Base-by-base conservation (phyloP, 2,797 vertebrate species). In the Florisuga fusca region DNA sequence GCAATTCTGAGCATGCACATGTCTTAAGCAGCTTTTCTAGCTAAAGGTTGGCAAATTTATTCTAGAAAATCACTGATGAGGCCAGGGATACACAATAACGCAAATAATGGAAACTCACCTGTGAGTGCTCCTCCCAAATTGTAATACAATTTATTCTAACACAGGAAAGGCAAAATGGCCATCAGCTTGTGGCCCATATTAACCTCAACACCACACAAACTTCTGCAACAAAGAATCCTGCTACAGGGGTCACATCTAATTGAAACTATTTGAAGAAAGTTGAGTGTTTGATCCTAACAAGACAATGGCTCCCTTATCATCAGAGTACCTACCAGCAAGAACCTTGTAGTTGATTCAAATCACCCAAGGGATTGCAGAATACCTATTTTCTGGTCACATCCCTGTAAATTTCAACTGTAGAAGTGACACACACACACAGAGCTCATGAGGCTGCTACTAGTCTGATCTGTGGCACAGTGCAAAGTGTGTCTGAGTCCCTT, bases 91-190 rank as follows among this genome's bases (percentile, higher is more conserved):
- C 58, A 25, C 2, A 50, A 54, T 27, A 90, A 50, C 3, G 15
- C 7, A 80, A 43, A 57, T 3, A 84, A 62, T 72, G 66, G 91
- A 88, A 96, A 93, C 11, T 85, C 87, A 96, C 73, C 84, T 88
- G 69, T 66, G 66, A 26, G 43, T 78, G 55, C 62, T 83, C 84
- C 84, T 91, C 78, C 73, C 76, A 84, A 83, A 62, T 26, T 38
- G 73, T 41, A 85, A 66, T 7, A 57, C 31, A 55, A 45, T 78
- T 78, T 64, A 75, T 43, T 81, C 2, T 2, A 74, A 84, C 31
- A 87, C 50, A 93, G 62, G 64, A 92, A 94, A 92, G 53, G 31
- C 48, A 87, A 76, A 76, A 3, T 5, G 9, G 53, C 27, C 45
- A 55, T 71, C 7, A 1, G 36, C 36, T 63, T 63, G 63, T 34